phyloP scores from a whole-genome alignment of 30 jellyfish, hydroid and myxozoan genomes.

The Aurelia aurita region DNA sequence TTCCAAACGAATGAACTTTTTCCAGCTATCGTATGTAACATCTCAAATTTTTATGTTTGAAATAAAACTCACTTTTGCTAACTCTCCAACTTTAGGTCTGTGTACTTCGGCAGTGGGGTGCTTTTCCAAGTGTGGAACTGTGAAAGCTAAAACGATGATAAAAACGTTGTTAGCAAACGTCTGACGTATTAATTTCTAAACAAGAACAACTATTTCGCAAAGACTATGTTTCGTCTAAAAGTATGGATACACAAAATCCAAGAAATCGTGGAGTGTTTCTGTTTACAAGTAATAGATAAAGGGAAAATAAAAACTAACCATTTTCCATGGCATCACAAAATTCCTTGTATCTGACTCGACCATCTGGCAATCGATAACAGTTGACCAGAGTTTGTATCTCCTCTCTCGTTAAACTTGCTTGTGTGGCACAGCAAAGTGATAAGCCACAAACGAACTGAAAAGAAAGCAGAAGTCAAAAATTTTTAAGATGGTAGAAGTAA shows the following conservation, averaged over 20 bases:
- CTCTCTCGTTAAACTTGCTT: conserved; percentile 86
- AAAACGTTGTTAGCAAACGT: too few species aligned
- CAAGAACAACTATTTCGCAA: too few species aligned
- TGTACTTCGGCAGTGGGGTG: conserved; percentile 85
- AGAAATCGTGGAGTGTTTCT: too few species aligned
- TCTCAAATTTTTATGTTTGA: too few species aligned
- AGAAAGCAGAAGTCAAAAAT: not conserved
- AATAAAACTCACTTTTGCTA: conserved; percentile 73
- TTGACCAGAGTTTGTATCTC: conserved; percentile 83
- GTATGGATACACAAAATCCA: too few species aligned
- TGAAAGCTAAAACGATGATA: conserved; percentile 86
- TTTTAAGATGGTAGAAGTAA: not conserved
- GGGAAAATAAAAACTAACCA: conserved; percentile 59
- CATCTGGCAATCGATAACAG: conserved; percentile 81
- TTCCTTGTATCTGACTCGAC: conserved; percentile 91
- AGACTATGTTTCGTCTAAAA: too few species aligned
- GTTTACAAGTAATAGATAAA: too few species aligned
- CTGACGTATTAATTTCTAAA: too few species aligned
- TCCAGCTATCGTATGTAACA: too few species aligned
- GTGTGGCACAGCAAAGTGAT: conserved; percentile 90
- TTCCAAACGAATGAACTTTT: too few species aligned
- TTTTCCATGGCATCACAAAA: conserved; percentile 93
- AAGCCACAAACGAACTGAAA: conserved; percentile 94
- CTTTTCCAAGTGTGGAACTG: conserved; percentile 91
- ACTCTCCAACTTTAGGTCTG: conserved; percentile 94